These are phyloP conservation scores for Achlya flavicornis DNA, from an alignment of 2,888 invertebrate genomes.

Conservation along the genomic window DNA sequence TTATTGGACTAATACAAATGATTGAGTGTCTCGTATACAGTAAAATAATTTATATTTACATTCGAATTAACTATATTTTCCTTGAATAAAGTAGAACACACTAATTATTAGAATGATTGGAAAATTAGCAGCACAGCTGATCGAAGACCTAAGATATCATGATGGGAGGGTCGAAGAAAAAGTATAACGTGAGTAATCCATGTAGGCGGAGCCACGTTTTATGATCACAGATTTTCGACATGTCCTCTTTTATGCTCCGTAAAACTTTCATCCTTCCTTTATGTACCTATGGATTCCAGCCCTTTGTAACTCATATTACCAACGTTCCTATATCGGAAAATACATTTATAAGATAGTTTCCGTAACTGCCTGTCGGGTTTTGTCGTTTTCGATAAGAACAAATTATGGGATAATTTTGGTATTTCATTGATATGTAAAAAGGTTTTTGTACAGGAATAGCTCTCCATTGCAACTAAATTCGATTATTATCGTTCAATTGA, in stretches of 20 bases:
- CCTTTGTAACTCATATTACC: slow-evolving; percentile 48
- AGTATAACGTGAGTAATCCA: slow-evolving; percentile 40
- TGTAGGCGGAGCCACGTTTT: slow-evolving; percentile 53
- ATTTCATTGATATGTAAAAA: background rate
- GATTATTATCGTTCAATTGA: no score
- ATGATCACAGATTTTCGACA: slow-evolving; percentile 67
- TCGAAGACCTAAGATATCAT: background rate
- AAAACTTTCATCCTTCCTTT: slow-evolving; percentile 66
- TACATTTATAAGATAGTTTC: slow-evolving; percentile 13
- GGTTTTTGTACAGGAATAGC: background rate
- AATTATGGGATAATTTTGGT: slow-evolving; percentile 12
- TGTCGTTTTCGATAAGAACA: slow-evolving; percentile 11
- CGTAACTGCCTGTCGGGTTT: slow-evolving; percentile 8
- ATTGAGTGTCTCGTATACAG: no score
- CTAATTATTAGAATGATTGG: background rate
- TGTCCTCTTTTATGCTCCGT: slow-evolving; percentile 69
- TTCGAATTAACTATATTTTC: no score
- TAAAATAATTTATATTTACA: no score
- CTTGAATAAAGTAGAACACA: no score
- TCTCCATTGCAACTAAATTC: no score
- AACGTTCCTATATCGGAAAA: slow-evolving; percentile 31
- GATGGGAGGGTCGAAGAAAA: background rate
- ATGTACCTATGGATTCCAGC: slow-evolving; percentile 48
- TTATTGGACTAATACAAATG: no score
- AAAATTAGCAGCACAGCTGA: background rate